Evolutionary conservation across 2,113 vertebrate species (phyloP), one percentile per base, ranked within the genome.

Genomic region (Nothobranchius kuhntae): DNA sequence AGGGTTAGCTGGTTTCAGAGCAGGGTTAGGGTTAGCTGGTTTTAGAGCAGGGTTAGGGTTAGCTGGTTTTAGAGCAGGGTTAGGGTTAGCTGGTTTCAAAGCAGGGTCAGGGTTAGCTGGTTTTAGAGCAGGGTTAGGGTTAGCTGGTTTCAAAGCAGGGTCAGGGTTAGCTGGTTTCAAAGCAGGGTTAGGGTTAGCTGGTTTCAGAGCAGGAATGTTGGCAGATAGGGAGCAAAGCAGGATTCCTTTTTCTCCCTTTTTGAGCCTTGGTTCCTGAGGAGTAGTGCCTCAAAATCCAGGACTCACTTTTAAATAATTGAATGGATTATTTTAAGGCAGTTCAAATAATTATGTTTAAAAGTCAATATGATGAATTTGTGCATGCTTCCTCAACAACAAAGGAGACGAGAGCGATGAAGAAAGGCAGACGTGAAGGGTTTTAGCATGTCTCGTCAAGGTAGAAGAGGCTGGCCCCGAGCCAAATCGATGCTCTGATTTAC

Each of bases 331-430:
- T 78, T 69, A 78, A 82, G 67, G 81, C 67, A 75, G 82, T 77
- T 81, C 52, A 68, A 78, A 86, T 82, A 61, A 86, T 73, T 73
- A 76, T 78, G 68, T 67, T 65, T 61, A 72, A 80, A 78, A 64
- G 71, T 76, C 75, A 81, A 87, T 56, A 87, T 80, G 86, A 86
- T 86, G 81, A 89, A 86, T 90, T 89, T 88, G 76, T 90, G 89
- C 89, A 90, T 91, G 89, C 85, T 79, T 91, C 83, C 78, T 88
- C 77, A 76, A 74, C 84, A 75, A 80, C 73, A 38, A 75, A 54
- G 68, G 75, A 78, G 77, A 77, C 40, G 51, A 67, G 14, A 48
- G 65, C 65, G 50, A 40, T 65, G 73, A 61, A 56, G 35, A 59
- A 42, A 15, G 38, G 1, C 38, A 40, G 30, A 40, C 38, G 6